These are phyloP conservation scores for Corythornis madagascariensis DNA, from an alignment of 2,113 vertebrate genomes.

Conservation along the genomic window DNA sequence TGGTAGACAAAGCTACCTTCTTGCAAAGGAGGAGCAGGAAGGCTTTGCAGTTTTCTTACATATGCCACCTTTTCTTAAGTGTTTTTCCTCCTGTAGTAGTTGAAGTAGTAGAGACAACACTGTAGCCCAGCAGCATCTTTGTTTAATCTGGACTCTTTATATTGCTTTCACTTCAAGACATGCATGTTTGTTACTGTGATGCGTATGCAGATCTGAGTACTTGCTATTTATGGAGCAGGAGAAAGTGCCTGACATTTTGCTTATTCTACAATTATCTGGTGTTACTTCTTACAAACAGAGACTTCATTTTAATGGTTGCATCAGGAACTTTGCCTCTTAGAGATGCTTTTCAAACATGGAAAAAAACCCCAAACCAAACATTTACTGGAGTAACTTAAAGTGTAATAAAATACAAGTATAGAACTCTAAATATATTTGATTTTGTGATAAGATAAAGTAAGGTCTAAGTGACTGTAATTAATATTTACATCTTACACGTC, in stretches of 20 bases:
- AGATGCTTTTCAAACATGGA: not conserved
- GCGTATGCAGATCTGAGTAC: not conserved
- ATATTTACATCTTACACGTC: not conserved
- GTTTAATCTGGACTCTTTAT: slow-evolving; percentile 49
- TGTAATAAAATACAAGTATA: not conserved
- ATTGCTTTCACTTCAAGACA: not conserved
- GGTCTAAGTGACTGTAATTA: not conserved
- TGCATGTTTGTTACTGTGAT: not conserved
- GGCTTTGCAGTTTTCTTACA: not conserved
- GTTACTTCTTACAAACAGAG: not conserved
- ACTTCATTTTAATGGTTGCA: not conserved
- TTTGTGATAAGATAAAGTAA: not conserved
- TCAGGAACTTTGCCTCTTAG: not conserved
- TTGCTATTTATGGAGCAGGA: slow-evolving; percentile 34
- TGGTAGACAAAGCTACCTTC: not conserved
- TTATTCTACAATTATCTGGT: slow-evolving; percentile 28
- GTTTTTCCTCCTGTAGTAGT: not conserved
- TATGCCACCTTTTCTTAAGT: not conserved
- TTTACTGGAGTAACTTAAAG: not conserved
- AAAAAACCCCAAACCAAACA: not conserved
- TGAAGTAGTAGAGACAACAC: not conserved
- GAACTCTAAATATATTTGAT: not conserved
- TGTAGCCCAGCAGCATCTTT: slow-evolving; percentile 22
- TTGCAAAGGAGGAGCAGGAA: not conserved
- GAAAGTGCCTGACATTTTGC: slow-evolving; percentile 42